Evolutionary conservation across 2,113 vertebrate species (phyloP).

Genomic region (Ariopsis seemanni): DNA sequence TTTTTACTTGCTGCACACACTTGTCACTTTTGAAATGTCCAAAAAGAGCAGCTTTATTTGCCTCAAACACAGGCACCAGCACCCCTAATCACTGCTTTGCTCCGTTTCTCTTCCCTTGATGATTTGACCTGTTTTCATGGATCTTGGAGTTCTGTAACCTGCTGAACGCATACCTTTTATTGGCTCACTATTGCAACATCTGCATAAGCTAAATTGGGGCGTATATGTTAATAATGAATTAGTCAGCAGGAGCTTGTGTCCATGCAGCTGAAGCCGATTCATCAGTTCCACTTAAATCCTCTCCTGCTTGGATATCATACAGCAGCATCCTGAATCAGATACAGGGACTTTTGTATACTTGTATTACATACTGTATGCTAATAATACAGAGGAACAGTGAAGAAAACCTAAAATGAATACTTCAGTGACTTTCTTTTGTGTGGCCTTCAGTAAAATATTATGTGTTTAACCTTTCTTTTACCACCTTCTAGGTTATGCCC

Average conservation of each 20-base stretch:
- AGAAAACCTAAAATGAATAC: not conserved
- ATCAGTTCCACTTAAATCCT: not conserved
- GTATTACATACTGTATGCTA: not conserved
- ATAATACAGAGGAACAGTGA: not conserved
- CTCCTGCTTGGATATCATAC: not conserved
- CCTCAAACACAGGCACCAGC: not conserved
- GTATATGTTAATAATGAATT: not conserved
- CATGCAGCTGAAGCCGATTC: not conserved
- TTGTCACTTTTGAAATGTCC: not conserved
- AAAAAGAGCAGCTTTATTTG: not conserved
- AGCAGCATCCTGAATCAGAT: not conserved
- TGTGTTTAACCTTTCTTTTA: constrained; percentile 11
- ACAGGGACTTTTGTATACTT: not conserved
- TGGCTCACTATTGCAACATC: not conserved
- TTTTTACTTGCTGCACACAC: not conserved
- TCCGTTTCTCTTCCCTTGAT: too few relatives aligned
- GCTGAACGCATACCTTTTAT: not conserved
- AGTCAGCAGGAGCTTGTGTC: not conserved
- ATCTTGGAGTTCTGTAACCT: not conserved
- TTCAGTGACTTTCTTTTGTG: not conserved
- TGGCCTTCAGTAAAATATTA: not conserved
- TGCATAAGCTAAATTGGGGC: not conserved
- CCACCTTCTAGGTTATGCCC: constrained; percentile 80
- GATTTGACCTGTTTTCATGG: not conserved
- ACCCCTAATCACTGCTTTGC: not conserved